phyloP scores from a whole-genome alignment of 2,797 vertebrate species.

The Danio aesculapii region DNA sequence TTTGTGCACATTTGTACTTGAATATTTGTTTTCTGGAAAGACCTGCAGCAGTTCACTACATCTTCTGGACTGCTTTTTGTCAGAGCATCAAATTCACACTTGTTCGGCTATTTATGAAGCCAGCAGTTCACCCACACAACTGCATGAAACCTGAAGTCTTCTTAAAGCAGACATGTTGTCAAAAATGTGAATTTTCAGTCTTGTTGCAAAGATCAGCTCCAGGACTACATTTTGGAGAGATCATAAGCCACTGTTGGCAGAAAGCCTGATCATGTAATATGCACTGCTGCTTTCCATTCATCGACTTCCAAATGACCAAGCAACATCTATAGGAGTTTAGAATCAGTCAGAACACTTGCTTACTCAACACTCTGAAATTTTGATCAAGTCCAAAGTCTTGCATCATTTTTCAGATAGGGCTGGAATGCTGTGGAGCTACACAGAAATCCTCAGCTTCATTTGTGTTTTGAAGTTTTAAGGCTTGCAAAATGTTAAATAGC shows the following conservation, averaged over 20 bases:
- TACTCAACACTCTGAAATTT: not conserved
- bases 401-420: not conserved
- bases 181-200: conserved; percentile 1
- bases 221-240: not conserved
- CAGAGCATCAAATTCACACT: not conserved
- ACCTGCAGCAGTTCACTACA: not conserved
- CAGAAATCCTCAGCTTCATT: not conserved
- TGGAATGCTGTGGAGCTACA: not conserved
- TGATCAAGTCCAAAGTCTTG: not conserved
- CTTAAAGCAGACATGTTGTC: conserved; percentile 18
- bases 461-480: not conserved
- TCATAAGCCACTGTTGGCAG: not conserved
- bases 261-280: conserved; percentile 1
- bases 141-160: not conserved
- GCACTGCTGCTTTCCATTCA: not conserved
- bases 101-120: conserved; percentile 11
- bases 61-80: not conserved
- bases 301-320: conserved; percentile 21
- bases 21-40: not conserved
- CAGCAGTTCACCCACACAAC: conserved; percentile 15
- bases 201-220: not conserved
- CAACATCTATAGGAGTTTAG: conserved; percentile 1
- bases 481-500: not conserved
- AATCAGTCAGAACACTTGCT: not conserved
- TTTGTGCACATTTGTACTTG: not conserved